Base-by-base conservation (phyloP, 2,888 invertebrate species). In the Nycteola revayana region DNA sequence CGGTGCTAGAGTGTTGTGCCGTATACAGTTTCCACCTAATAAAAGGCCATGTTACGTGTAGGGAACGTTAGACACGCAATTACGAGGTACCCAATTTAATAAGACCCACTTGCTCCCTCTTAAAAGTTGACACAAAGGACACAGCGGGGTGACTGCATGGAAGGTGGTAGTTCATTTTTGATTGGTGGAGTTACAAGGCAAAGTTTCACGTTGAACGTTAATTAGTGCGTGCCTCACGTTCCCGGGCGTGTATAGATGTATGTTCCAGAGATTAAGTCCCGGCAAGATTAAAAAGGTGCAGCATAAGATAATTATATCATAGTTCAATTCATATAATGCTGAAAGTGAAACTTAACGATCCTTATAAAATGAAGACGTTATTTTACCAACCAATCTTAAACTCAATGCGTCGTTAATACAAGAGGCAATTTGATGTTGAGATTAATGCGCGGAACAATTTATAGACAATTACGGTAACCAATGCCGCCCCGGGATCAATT, bases 1-100 rank as follows among this genome's bases (percentile, higher is more conserved):
- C 60, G 61, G 71, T 34, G 28, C 40, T 58, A 26, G 26, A 75
- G 70, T 75, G 56, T 75, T 78, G 73, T 76, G 67, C 74, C 75
- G 75, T 83, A 79, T 74, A 80, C 76, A 83, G 82, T 87, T 88
- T 84, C 83, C 83, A 87, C 87, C 83, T 87, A 87, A 87, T 88
- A 87, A 87, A 86, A 86, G 85, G 69, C 79, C 79, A 62, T 72
- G 79, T 83, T 85, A 86, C 83, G 84, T 80, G 83, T 75, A 81
- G 79, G 75, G 78, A 77, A 72, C 82, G 80, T 85, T 81, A 83
- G 80, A 83, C 83, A 84, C 75, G 83, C 85, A 84, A 85, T 87
- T 86, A 86, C 66, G 56, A 66, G 54, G 65, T 67, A 60, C 43
- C 87, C 82, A 84, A 64, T 60, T 42, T 74, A 77, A 57, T 62